These are phyloP conservation scores for Sebastes minor DNA, from an alignment of 2,797 vertebrate genomes.

Conservation along the genomic window DNA sequence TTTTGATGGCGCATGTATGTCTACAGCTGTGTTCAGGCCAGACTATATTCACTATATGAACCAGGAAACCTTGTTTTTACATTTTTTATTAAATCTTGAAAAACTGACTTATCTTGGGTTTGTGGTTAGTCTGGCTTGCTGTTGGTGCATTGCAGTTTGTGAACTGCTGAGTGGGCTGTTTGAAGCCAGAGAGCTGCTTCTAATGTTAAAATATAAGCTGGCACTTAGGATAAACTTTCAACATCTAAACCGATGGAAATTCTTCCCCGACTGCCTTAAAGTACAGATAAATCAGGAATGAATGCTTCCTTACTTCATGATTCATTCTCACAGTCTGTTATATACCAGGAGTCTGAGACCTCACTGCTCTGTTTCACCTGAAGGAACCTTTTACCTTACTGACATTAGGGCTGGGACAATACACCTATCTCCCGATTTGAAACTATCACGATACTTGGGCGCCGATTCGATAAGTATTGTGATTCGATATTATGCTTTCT, in stretches of 20 bases:
- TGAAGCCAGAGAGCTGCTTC: background rate
- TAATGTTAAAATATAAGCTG: background rate
- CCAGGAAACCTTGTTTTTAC: background rate
- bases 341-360: background rate
- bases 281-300: background rate
- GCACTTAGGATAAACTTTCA: slow-evolving; percentile 1
- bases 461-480: too few relatives aligned
- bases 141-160: slow-evolving; percentile 17
- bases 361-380: background rate
- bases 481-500: too few relatives aligned
- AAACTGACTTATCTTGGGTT: background rate
- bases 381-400: background rate
- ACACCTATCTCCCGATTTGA: too few relatives aligned
- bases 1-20: background rate
- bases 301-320: background rate
- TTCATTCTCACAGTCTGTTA: background rate
- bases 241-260: background rate
- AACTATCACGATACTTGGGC: too few relatives aligned
- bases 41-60: background rate
- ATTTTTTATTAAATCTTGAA: background rate
- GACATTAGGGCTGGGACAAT: too few relatives aligned
- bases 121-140: background rate
- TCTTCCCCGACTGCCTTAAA: background rate
- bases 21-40: background rate
- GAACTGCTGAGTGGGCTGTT: background rate